These are phyloP conservation scores for Gambusia yucatana DNA, from an alignment of 2,797 vertebrate species.

Conservation along the genomic window DNA sequence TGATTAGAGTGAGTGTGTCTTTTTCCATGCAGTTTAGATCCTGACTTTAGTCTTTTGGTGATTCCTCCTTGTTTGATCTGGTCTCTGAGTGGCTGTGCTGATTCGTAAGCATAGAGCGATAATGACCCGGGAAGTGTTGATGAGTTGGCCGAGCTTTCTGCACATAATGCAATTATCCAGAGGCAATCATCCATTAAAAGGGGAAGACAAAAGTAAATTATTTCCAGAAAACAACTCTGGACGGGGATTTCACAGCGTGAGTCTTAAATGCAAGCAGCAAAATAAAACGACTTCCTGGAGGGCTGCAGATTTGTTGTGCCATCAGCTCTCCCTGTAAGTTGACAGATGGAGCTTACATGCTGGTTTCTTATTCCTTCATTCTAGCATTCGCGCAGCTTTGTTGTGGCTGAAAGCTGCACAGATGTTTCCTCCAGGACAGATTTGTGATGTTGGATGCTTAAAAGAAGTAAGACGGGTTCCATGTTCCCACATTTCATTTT, in stretches of 20 bases:
- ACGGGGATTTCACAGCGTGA: conserved; percentile 41
- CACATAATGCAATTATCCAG: conserved; percentile 60
- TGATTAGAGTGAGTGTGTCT: conserved; percentile 43
- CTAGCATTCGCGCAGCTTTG: conserved; percentile 8
- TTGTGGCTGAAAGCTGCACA: neutral
- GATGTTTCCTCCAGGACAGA: conserved; percentile 5
- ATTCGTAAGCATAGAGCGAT: conserved; percentile 46
- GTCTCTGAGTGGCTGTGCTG: conserved; percentile 21
- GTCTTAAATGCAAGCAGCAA: conserved; percentile 20
- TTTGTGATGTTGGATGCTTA: conserved; percentile 6
- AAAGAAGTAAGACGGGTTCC: neutral
- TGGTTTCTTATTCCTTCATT: conserved; percentile 13
- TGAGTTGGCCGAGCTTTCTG: conserved; percentile 35
- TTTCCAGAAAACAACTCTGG: conserved; percentile 40
- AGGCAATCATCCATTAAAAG: conserved; percentile 60
- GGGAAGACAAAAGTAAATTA: conserved; percentile 53
- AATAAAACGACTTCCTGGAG: conserved; percentile 47
- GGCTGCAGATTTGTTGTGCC: conserved; percentile 23
- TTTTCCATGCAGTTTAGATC: conserved; percentile 41
- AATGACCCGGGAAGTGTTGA: conserved; percentile 44
- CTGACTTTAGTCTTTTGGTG: conserved; percentile 7
- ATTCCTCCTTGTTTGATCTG: conserved; percentile 40
- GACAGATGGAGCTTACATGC: conserved; percentile 29
- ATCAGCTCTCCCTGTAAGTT: neutral
- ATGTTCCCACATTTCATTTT: conserved; percentile 39